Percentiles rank a stretch among this genome's conserved stretches.
Conservation (phyloP, 2,797 vertebrate genomes). For the Phrynocephalus forsythii region DNA sequence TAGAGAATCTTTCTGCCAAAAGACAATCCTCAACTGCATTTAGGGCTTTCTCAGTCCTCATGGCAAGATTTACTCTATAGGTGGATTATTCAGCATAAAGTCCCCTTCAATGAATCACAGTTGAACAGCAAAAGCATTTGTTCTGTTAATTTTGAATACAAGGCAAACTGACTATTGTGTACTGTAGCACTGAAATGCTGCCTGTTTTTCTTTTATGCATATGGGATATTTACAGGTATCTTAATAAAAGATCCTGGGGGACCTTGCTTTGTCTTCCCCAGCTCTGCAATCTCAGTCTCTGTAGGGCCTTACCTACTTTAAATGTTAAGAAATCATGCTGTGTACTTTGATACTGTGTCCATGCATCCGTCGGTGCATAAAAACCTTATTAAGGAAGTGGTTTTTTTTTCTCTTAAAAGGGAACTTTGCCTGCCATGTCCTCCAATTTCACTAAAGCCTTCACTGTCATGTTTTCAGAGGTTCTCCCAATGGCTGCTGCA, state of each 20-base stretch:
- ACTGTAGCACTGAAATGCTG: background rate
- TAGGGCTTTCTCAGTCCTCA: background rate
- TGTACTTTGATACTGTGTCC: too few species aligned
- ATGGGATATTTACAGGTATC: background rate
- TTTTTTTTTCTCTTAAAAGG: too few species aligned
- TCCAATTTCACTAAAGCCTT: too few species aligned
- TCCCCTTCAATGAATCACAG: background rate
- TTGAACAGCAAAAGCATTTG: background rate
- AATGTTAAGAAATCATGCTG: too few species aligned
- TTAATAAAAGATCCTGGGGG: too few species aligned
- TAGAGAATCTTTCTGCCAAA: background rate
- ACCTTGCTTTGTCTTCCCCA: too few species aligned
- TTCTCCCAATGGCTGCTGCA: too few species aligned
- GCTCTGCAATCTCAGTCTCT: background rate
- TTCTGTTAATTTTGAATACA: background rate
- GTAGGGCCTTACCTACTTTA: background rate
- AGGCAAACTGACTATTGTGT: background rate
- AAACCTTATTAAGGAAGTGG: too few species aligned
- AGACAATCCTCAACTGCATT: background rate
- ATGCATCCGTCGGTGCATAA: too few species aligned
- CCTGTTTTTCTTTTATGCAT: background rate
- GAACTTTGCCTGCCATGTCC: too few species aligned
- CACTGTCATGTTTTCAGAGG: too few species aligned
- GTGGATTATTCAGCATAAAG: background rate
- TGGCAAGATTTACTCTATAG: background rate